Percentiles rank a stretch among this genome's conserved stretches.
Evolutionary conservation across 2,888 invertebrate genomes (phyloP).

Genomic region (Cheilosia vulpina): DNA sequence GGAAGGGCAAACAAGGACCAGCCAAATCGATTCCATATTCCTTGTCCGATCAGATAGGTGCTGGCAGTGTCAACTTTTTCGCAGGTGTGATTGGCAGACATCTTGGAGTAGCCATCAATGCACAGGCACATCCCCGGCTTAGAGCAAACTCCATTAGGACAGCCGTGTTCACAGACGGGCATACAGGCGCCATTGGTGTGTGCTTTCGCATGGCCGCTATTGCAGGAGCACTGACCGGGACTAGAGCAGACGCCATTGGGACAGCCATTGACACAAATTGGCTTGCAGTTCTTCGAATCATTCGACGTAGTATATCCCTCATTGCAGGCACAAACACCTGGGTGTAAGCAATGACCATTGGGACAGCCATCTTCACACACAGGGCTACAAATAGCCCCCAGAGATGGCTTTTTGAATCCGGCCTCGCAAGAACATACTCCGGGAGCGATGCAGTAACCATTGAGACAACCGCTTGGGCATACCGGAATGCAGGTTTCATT

Average conservation of each 20-base stretch:
- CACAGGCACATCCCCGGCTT: constrained; percentile 77
- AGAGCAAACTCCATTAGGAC: constrained; percentile 78
- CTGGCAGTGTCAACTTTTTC: neutral
- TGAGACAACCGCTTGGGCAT: constrained; percentile 68
- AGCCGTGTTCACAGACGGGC: constrained; percentile 39
- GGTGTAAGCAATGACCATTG: constrained; percentile 65
- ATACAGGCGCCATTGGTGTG: neutral
- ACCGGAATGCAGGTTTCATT: constrained; percentile 47
- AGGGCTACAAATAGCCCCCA: constrained; percentile 68
- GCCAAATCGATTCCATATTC: neutral
- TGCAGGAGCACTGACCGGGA: constrained; percentile 83
- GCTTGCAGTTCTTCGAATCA: neutral
- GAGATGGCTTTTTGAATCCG: constrained; percentile 75
- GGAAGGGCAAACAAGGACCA: neutral
- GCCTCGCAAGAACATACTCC: constrained; percentile 82
- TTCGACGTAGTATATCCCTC: neutral
- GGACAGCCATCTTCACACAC: constrained; percentile 70
- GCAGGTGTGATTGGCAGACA: neutral
- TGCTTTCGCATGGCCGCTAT: constrained; percentile 71
- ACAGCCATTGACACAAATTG: constrained; percentile 59
- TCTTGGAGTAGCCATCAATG: constrained; percentile 8
- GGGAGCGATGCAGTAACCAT: constrained; percentile 81
- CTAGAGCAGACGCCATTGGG: constrained; percentile 78
- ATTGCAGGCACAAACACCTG: constrained; percentile 68
- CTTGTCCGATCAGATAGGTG: neutral